Percentiles rank a stretch among this genome's conserved stretches.
phyloP scores from a whole-genome alignment of 2,113 vertebrate species.

The Vanacampus margaritifer region DNA sequence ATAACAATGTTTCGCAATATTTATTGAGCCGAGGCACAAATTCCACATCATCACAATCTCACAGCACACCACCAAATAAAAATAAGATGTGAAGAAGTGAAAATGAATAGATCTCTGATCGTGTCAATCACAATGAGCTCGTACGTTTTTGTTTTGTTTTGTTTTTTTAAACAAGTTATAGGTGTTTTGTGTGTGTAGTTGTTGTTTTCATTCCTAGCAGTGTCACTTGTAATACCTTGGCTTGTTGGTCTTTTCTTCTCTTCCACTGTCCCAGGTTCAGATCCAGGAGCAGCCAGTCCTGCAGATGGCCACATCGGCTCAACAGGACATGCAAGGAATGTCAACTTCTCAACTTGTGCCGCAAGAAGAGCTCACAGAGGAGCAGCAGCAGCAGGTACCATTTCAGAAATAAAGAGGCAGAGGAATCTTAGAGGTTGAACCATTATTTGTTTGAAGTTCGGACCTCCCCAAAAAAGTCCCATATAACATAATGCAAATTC shows the following conservation, averaged over 20 bases:
- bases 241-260: background rate
- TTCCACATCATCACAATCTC: background rate
- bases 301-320: slow-evolving; percentile 79
- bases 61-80: background rate
- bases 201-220: background rate
- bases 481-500: too few species aligned
- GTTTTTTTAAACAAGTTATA: background rate
- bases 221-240: background rate
- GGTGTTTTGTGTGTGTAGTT: background rate
- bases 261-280: slow-evolving; percentile 75
- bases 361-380: slow-evolving; percentile 88
- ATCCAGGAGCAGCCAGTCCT: slow-evolving; percentile 89
- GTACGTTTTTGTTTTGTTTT: too few species aligned
- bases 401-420: background rate
- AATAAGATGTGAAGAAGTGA: background rate
- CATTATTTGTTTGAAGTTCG: background rate
- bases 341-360: slow-evolving; percentile 86
- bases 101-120: background rate
- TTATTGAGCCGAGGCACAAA: too few species aligned
- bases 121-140: background rate
- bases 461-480: too few species aligned
- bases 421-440: background rate
- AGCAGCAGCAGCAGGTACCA: slow-evolving; percentile 89
- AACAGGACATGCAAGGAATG: slow-evolving; percentile 87
- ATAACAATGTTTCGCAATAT: background rate